These are phyloP conservation scores for Sarcophaga carnaria DNA, from an alignment of 2,888 invertebrate species.

Conservation along the genomic window DNA sequence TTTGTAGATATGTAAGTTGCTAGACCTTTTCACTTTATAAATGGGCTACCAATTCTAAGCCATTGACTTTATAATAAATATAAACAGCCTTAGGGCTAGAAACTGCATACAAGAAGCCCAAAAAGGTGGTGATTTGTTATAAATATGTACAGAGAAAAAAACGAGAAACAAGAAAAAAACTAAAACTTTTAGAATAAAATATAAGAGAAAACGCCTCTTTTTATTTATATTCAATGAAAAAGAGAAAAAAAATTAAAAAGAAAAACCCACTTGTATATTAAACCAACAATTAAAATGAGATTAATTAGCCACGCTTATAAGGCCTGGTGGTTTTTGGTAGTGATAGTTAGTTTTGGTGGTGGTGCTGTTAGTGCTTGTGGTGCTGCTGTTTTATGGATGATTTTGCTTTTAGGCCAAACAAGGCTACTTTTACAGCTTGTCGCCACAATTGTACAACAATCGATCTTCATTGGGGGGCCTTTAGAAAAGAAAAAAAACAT, in stretches of 20 bases:
- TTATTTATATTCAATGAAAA: slow-evolving; percentile 21
- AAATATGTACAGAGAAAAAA: slow-evolving; percentile 20
- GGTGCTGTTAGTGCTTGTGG: neutral
- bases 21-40: slow-evolving; percentile 24
- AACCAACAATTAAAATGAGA: slow-evolving; percentile 79
- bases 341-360: slow-evolving; percentile 3
- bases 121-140: slow-evolving; percentile 61
- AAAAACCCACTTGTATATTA: slow-evolving; percentile 62
- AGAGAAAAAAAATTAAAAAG: neutral
- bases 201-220: slow-evolving; percentile 56
- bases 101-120: slow-evolving; percentile 54
- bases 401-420: slow-evolving; percentile 48
- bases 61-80: slow-evolving; percentile 66
- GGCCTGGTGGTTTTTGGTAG: slow-evolving; percentile 5
- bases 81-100: slow-evolving; percentile 39
- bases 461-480: slow-evolving; percentile 71
- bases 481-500: neutral
- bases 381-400: slow-evolving; percentile 32
- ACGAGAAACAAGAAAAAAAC: slow-evolving; percentile 1
- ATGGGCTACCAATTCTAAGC: slow-evolving; percentile 68
- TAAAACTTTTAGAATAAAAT: slow-evolving; percentile 25
- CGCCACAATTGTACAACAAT: slow-evolving; percentile 74
- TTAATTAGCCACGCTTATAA: slow-evolving; percentile 77
- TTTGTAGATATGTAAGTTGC: neutral
- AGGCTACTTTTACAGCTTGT: slow-evolving; percentile 70